phyloP scores from a whole-genome alignment of 2,113 vertebrate genomes.

The Mixornis gularis region DNA sequence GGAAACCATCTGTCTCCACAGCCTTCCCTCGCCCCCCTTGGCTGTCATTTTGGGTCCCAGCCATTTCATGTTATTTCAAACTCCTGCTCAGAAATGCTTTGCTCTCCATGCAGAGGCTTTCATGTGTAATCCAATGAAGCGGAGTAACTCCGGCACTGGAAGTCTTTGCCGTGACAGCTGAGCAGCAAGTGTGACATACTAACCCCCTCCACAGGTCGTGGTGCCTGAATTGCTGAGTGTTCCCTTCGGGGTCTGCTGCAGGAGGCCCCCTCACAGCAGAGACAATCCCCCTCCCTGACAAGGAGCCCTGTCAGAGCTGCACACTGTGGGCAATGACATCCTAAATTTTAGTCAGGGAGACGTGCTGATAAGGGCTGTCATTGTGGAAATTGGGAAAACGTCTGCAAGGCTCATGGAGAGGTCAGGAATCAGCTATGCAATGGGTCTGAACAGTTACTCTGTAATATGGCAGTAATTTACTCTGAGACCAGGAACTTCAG shows the following conservation, averaged over 20 bases:
- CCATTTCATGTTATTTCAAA: constrained; percentile 57
- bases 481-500: neutral
- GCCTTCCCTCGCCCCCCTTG: neutral
- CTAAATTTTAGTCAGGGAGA: neutral
- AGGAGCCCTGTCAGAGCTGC: neutral
- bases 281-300: neutral
- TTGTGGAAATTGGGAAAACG: neutral
- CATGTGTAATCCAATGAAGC: constrained; percentile 66
- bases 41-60: constrained; percentile 33
- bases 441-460: neutral
- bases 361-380: neutral
- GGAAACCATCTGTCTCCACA: constrained; percentile 4
- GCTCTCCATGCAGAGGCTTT: constrained; percentile 42
- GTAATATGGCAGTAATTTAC: neutral
- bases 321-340: neutral
- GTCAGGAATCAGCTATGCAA: neutral
- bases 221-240: neutral
- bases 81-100: constrained; percentile 63
- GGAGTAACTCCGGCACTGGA: constrained; percentile 3
- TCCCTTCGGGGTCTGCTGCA: neutral
- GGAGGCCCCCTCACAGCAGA: neutral
- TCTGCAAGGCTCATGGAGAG: neutral
- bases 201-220: neutral
- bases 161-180: constrained; percentile 45
- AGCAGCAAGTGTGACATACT: constrained; percentile 57